These are phyloP conservation scores for Lophotriccus pileatus DNA, from an alignment of 2,797 vertebrate genomes.

Conservation along the genomic window DNA sequence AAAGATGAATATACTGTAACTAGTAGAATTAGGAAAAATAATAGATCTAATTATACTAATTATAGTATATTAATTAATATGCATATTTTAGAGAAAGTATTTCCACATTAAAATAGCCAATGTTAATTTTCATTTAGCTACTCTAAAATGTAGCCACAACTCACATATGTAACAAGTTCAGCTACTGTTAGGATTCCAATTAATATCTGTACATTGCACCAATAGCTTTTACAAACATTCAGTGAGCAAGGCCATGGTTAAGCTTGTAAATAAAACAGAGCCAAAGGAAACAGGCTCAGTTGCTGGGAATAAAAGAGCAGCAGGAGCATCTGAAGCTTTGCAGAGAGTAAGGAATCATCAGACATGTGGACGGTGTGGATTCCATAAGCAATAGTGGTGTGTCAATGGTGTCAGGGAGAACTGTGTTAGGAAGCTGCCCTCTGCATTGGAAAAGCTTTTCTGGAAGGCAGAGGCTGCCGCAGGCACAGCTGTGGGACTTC, in stretches of 20 bases:
- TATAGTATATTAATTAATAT: neutral
- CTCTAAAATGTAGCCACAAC: neutral
- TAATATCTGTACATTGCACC: neutral
- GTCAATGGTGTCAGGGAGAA: neutral
- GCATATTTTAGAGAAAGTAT: neutral
- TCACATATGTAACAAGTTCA: neutral
- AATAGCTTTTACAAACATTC: neutral
- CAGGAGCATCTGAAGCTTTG: neutral
- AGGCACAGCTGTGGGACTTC: neutral
- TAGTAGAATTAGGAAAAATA: neutral
- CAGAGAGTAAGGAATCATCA: neutral
- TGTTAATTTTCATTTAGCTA: neutral
- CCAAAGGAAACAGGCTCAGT: neutral
- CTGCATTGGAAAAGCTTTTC: neutral
- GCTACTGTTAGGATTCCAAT: rapidly evolving
- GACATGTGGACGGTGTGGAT: neutral
- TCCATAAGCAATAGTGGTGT: rapidly evolving
- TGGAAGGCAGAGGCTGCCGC: neutral
- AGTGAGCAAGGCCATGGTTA: neutral
- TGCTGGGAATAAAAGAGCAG: neutral
- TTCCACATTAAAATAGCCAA: neutral
- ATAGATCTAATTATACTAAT: neutral
- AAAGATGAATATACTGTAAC: neutral
- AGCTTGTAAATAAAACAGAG: neutral
- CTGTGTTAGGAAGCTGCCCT: neutral